Conservation (phyloP, 2,888 invertebrate genomes). For the Mythimna loreyi region DNA sequence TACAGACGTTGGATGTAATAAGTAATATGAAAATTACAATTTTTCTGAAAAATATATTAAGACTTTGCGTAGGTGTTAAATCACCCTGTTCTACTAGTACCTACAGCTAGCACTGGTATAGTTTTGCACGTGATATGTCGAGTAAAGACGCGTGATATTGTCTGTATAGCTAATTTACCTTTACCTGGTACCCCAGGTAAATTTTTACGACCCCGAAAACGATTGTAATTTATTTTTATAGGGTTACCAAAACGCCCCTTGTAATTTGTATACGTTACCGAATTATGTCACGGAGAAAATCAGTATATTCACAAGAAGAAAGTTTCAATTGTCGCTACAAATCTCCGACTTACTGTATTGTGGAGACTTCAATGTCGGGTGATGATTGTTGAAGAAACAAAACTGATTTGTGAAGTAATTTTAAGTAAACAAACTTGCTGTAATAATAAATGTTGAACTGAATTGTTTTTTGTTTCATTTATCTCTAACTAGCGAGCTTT, state of each 20-base stretch:
- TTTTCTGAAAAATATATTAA: too few species aligned
- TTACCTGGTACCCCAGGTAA: background rate
- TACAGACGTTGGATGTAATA: too few species aligned
- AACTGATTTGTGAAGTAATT: slow-evolving; percentile 37
- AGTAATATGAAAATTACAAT: too few species aligned
- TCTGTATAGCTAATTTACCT: background rate
- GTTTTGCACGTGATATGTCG: background rate
- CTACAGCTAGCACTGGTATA: background rate
- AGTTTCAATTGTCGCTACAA: slow-evolving; percentile 25
- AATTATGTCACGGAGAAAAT: slow-evolving; percentile 48
- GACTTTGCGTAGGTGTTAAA: too few species aligned
- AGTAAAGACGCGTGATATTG: background rate
- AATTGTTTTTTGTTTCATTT: slow-evolving; percentile 24
- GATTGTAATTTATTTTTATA: slow-evolving; percentile 59
- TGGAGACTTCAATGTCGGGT: background rate
- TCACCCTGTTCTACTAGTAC: background rate
- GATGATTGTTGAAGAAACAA: background rate
- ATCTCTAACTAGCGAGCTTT: background rate
- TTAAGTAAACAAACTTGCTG: slow-evolving; percentile 41
- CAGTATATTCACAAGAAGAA: slow-evolving; percentile 11
- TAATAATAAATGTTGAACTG: slow-evolving; percentile 55
- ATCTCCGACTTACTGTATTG: slow-evolving; percentile 1
- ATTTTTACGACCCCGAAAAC: slow-evolving; percentile 11
- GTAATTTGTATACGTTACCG: slow-evolving; percentile 26
- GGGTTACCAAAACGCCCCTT: slow-evolving; percentile 34